Evolutionary conservation across 1,140 invertebrate genomes (phyloP), one percentile per base, ranked within the genome.

Genomic region (roundworm (Caenorhabditis elegans)): DNA sequence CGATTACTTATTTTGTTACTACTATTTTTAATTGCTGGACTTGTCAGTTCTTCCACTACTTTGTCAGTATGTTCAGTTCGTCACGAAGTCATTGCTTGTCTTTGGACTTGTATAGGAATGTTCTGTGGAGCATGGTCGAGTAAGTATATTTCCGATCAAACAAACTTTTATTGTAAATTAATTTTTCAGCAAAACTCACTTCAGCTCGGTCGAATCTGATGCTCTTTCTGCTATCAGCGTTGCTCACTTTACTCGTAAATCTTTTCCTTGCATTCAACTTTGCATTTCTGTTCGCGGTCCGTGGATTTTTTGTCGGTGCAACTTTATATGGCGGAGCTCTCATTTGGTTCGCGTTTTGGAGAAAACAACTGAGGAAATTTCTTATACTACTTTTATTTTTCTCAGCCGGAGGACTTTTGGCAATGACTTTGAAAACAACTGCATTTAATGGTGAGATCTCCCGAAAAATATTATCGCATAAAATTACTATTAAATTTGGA

Each of bases 281-380:
- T 17, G 28, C 60, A 36, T 70, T 70, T 70, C 34, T 70, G 4
- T 70, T 39, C 19, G 60, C 60, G 11, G 22, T 70, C 22, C 60
- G 60, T 4, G 60, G 60, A 70, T 70, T 70, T n/a, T 70, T 70
- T n/a, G 60, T 70, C 60, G 60, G 60, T 17, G 17, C 60, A 3
- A 70, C 60, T 1, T 31, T 70, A 3, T 70, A 70, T 31, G 60
- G 60, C 3, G 60, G 60, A 70, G 26, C 34, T 11, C 34, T 70
- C n/a, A 17, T 70, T 70, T 70, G 60, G 60, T 70, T 70, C 34
- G 60, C 60, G 11, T 70, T 70, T n/a, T 70, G 60, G 60, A 70
- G 60, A 10, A 70, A 70, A 70, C 60, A 70, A 43, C 60, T 34
- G 2, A 22, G 60, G n/a, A 70, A 70, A 70, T 39, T 70, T 3